These are phyloP conservation scores for Polylopha cassiicola DNA, from an alignment of 2,888 invertebrate genomes.

Conservation along the genomic window DNA sequence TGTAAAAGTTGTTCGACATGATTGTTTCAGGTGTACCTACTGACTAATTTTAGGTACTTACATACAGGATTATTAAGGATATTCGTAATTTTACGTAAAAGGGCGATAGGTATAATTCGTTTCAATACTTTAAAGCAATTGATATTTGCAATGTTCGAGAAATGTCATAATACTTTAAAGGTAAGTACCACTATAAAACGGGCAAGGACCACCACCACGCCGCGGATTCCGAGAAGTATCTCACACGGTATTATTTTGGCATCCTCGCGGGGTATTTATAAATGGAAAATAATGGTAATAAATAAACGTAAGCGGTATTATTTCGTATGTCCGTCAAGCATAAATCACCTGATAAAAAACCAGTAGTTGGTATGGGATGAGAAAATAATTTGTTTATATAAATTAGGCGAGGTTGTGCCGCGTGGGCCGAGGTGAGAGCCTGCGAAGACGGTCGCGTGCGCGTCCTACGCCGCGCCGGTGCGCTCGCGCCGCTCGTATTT, in stretches of 20 bases:
- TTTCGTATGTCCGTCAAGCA: slow-evolving; percentile 31
- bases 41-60: no score
- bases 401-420: slow-evolving; percentile 43
- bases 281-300: slow-evolving; percentile 18
- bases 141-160: slow-evolving; percentile 41
- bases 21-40: no score
- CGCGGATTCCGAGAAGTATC: slow-evolving; percentile 43
- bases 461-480: slow-evolving; percentile 60
- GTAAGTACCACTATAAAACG: slow-evolving; percentile 50
- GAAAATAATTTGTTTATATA: slow-evolving; percentile 67
- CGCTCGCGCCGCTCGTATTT: slow-evolving; percentile 49
- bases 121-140: slow-evolving; percentile 23
- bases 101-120: no score
- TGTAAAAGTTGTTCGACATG: no score
- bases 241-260: slow-evolving; percentile 40
- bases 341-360: slow-evolving; percentile 46
- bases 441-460: slow-evolving; percentile 57
- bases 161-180: slow-evolving; percentile 41
- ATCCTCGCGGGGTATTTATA: slow-evolving; percentile 17
- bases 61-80: no score
- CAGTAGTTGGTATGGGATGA: slow-evolving; percentile 60
- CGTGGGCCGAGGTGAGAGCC: slow-evolving; percentile 52
- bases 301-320: slow-evolving; percentile 29
- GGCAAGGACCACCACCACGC: slow-evolving; percentile 40
- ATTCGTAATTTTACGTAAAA: no score